Evolutionary conservation across 2,888 invertebrate species (phyloP).

Genomic region (Cantharis flavilabris): DNA sequence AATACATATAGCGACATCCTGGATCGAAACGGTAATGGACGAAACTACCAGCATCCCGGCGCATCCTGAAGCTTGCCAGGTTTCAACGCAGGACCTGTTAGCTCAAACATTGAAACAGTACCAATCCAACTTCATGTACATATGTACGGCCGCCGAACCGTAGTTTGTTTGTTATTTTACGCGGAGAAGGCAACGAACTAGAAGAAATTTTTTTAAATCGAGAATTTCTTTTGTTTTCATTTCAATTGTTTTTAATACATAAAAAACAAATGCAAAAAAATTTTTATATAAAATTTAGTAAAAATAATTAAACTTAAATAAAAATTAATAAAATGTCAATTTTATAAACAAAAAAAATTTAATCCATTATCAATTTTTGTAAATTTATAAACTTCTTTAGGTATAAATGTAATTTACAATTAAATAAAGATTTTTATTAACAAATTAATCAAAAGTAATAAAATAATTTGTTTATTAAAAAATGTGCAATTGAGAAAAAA

Average conservation of each 20-base stretch:
- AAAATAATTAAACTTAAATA: neutral
- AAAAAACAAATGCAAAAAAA: neutral
- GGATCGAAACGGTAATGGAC: constrained; percentile 36
- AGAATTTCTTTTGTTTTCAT: neutral
- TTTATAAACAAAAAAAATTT: neutral
- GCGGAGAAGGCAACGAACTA: constrained; percentile 12
- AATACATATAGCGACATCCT: constrained; percentile 24
- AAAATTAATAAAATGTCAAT: neutral
- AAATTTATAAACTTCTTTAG: neutral
- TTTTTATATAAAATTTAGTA: neutral
- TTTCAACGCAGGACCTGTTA: constrained; percentile 34
- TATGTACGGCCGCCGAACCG: constrained; percentile 7
- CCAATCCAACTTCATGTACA: constrained; percentile 14
- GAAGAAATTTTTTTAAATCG: neutral
- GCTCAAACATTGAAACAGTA: constrained; percentile 29
- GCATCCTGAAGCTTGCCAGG: constrained; percentile 34
- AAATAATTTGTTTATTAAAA: neutral
- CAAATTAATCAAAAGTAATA: neutral
- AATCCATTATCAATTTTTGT: neutral
- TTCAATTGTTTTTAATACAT: neutral
- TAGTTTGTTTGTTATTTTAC: neutral
- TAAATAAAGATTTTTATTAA: neutral
- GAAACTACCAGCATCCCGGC: constrained; percentile 37
- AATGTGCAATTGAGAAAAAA: neutral
- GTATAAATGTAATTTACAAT: neutral